Percentiles rank a stretch among this genome's conserved stretches.
phyloP scores from a whole-genome alignment of 2,113 vertebrate genomes.

The Uropsilus gracilis region DNA sequence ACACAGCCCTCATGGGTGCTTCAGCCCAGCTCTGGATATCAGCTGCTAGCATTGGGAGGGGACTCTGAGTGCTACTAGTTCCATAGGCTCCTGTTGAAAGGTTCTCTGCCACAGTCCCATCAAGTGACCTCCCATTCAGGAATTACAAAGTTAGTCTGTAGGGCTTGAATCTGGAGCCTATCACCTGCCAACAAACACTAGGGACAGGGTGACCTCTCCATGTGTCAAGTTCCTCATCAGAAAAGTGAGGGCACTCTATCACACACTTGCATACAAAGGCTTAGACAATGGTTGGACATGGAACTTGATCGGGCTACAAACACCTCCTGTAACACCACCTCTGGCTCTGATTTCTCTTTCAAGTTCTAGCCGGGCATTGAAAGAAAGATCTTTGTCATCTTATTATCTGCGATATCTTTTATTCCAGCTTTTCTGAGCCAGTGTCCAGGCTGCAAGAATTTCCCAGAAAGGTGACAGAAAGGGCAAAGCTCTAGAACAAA shows the following conservation, averaged over 20 bases:
- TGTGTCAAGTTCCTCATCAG: neutral
- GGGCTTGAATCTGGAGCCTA: neutral
- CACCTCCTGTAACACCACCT: neutral
- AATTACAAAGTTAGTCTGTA: neutral
- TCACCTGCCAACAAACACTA: neutral
- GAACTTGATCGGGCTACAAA: neutral
- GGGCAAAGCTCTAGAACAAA: neutral
- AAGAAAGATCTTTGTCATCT: neutral
- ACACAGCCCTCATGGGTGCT: accelerated
- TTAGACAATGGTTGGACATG: neutral
- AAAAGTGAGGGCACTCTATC: neutral
- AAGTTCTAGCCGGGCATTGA: neutral
- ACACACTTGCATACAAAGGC: neutral
- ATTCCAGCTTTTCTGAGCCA: neutral
- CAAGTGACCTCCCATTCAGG: neutral
- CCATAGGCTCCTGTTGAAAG: neutral
- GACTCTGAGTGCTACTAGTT: neutral
- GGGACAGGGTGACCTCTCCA: too few species aligned
- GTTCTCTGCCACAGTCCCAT: neutral
- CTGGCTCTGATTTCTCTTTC: neutral
- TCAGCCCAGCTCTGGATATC: too few species aligned
- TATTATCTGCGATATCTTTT: neutral
- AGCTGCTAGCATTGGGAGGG: neutral
- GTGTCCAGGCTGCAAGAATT: accelerated
- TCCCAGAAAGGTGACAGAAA: conserved; percentile 39